These are phyloP conservation scores for Tringa solitaria DNA, from an alignment of 2,113 vertebrate genomes.

Conservation along the genomic window DNA sequence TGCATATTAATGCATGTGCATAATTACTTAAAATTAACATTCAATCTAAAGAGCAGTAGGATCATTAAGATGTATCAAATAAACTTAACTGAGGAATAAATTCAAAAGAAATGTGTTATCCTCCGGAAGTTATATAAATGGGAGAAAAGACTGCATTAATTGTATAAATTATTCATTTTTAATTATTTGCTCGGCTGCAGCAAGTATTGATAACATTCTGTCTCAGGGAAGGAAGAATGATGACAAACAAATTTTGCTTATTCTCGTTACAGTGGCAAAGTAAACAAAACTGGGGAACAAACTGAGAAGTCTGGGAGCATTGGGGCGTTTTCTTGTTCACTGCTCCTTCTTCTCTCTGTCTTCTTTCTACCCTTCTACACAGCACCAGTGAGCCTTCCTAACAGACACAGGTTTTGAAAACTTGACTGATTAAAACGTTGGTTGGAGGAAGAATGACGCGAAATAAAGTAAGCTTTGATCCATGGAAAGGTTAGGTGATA, in stretches of 20 bases:
- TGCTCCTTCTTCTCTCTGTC: background rate
- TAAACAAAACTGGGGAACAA: background rate
- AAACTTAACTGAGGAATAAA: slow-evolving; percentile 40
- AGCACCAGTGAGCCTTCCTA: background rate
- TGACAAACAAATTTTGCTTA: background rate
- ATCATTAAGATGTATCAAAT: slow-evolving; percentile 25
- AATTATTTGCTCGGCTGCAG: background rate
- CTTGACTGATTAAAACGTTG: background rate
- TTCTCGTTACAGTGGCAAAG: background rate
- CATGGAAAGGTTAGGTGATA: background rate
- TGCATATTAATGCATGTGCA: background rate
- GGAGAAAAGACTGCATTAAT: slow-evolving; percentile 8
- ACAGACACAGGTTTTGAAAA: background rate
- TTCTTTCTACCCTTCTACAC: background rate
- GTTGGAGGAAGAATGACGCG: background rate
- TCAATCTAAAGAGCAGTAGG: background rate
- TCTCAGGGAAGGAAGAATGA: background rate
- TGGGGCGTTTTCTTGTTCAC: background rate
- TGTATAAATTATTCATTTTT: slow-evolving; percentile 50
- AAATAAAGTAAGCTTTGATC: background rate
- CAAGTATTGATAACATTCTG: slow-evolving; percentile 1
- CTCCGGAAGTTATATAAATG: background rate
- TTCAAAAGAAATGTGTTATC: background rate
- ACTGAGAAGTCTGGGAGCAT: background rate
- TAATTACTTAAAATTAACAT: slow-evolving; percentile 39